Percentiles rank a stretch among this genome's conserved stretches.
Evolutionary conservation across 2,797 vertebrate genomes (phyloP).

Genomic region (Scolopax bukidnonensis): DNA sequence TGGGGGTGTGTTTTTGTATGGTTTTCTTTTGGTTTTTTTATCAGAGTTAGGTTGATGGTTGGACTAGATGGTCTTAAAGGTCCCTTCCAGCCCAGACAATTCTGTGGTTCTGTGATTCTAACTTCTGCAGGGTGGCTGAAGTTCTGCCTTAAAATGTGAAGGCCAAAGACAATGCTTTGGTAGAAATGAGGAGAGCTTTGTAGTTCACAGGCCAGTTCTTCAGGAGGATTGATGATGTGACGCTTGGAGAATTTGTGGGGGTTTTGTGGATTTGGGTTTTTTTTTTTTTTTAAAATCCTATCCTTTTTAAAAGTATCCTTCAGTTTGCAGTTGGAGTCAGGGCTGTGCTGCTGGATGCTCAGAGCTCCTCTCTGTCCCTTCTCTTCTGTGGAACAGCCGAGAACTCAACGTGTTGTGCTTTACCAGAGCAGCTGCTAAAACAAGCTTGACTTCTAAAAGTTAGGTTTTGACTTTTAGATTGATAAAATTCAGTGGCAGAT

Average conservation of each 20-base stretch:
- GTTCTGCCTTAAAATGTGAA: background rate
- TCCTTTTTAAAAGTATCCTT: background rate
- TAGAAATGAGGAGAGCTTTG: fast-evolving
- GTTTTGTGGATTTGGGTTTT: background rate
- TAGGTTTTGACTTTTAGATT: background rate
- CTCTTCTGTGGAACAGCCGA: background rate
- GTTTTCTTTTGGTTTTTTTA: too few species aligned
- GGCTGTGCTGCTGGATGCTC: background rate
- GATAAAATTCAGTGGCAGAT: background rate
- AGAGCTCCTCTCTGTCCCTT: background rate
- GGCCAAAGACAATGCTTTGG: background rate
- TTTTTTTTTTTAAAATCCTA: background rate
- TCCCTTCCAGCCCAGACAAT: too few species aligned
- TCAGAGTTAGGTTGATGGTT: too few species aligned
- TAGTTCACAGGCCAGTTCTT: background rate
- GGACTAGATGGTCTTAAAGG: too few species aligned
- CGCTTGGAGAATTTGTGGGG: background rate
- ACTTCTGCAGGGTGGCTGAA: background rate
- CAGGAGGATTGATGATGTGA: background rate
- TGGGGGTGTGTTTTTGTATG: too few species aligned
- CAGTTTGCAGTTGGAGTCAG: background rate
- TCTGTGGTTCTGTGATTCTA: too few species aligned
- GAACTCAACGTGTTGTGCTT: fast-evolving
- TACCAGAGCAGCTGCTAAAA: background rate
- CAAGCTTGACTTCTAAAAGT: background rate